Conservation (phyloP, 1,140 invertebrate species). For the Ericerus pela region DNA sequence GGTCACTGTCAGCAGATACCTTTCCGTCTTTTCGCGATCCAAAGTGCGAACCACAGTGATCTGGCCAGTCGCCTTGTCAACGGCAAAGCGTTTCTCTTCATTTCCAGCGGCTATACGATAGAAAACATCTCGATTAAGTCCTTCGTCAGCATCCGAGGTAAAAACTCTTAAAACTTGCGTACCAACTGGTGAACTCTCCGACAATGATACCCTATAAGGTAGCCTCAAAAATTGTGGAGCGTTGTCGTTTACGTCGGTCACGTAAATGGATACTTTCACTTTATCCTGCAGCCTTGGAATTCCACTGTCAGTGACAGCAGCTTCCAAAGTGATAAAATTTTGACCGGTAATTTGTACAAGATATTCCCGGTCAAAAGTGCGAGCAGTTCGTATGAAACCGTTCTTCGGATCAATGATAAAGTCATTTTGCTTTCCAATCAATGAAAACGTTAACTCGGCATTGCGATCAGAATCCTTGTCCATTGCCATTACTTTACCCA, state of each 20-base stretch:
- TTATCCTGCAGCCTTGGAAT: slow-evolving; percentile 59
- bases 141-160: slow-evolving; percentile 77
- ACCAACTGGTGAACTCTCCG: slow-evolving; percentile 58
- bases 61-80: slow-evolving; percentile 78
- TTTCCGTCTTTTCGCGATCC: slow-evolving; percentile 68
- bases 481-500: slow-evolving; percentile 74
- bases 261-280: slow-evolving; percentile 73
- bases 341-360: slow-evolving; percentile 56
- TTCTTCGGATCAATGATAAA: slow-evolving; percentile 80
- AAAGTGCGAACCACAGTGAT: slow-evolving; percentile 56
- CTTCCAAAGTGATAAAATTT: slow-evolving; percentile 65
- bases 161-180: slow-evolving; percentile 69
- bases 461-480: slow-evolving; percentile 82
- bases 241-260: slow-evolving; percentile 88
- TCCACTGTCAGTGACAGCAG: slow-evolving; percentile 77
- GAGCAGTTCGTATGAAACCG: slow-evolving; percentile 76
- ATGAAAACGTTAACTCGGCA: slow-evolving; percentile 75
- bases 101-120: slow-evolving; percentile 71
- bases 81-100: slow-evolving; percentile 57
- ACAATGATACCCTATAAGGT: slow-evolving; percentile 71
- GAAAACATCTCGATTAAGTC: slow-evolving; percentile 75
- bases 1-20: slow-evolving; percentile 62
- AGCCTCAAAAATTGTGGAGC: slow-evolving; percentile 64
- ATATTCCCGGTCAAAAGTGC: slow-evolving; percentile 73
- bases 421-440: slow-evolving; percentile 58